phyloP scores from a whole-genome alignment of 1,140 invertebrate genomes.

The Heliothis subflexa region DNA sequence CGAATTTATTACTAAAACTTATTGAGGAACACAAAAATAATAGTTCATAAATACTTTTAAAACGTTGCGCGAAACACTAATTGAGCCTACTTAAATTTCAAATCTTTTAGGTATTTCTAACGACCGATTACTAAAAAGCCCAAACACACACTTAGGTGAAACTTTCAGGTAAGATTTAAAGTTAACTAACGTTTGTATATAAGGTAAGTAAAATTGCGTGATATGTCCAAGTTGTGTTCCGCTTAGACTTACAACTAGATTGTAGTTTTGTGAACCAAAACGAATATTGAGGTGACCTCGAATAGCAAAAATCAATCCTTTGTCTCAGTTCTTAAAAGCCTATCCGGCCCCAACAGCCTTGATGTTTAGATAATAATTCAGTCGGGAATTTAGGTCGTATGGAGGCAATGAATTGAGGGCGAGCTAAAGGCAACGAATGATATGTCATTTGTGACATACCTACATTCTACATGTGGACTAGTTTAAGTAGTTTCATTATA shows the following conservation, averaged over 20 bases:
- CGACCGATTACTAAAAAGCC: too few species aligned
- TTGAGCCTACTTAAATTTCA: too few species aligned
- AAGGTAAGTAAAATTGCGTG: neutral
- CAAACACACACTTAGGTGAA: too few species aligned
- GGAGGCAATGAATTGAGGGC: conserved; percentile 55
- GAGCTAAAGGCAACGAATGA: conserved; percentile 19
- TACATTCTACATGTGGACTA: neutral
- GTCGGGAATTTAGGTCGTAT: conserved; percentile 64
- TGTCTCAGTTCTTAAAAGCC: conserved; percentile 44
- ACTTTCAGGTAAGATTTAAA: too few species aligned
- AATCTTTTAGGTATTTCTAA: too few species aligned
- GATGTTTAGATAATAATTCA: conserved; percentile 59
- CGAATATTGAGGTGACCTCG: conserved; percentile 43
- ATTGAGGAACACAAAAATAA: too few species aligned
- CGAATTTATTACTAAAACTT: too few species aligned
- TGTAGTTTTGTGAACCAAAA: conserved; percentile 20
- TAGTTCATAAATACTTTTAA: too few species aligned
- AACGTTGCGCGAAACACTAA: too few species aligned
- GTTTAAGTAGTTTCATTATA: neutral
- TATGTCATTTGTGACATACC: conserved; percentile 10
- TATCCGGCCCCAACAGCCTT: conserved; percentile 45
- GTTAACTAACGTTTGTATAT: neutral
- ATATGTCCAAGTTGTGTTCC: neutral
- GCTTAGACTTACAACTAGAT: neutral
- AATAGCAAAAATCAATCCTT: conserved; percentile 32